Evolutionary conservation across 2,888 invertebrate species (phyloP), one percentile per base, ranked within the genome.

Genomic region (Melanargia galathea): DNA sequence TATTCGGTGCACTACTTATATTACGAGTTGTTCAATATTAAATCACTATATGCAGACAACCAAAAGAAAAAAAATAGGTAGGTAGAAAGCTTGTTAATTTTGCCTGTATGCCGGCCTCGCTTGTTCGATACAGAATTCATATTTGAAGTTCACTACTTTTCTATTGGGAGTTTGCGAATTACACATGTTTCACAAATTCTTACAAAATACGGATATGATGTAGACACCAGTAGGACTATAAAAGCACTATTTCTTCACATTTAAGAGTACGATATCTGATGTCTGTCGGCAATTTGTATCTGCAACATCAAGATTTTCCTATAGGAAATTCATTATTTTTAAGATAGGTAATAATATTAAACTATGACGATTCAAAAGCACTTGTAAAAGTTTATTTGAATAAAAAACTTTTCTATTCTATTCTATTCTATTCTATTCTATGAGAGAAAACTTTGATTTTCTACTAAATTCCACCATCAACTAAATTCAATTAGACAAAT

Each of bases 51-150:
- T 6, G 20, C 20, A n/a, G 20, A 22, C 13, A 35, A 1, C 26
- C 16, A 49, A 16, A 49, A 4, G 35, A 6, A 51, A 26, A 51
- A 51, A 52, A n/a, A n/a, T n/a, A n/a, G n/a, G 33, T 35, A 35
- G 16, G 6, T 20, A 20, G 52, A 35, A 33, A 35, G 52, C 13
- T 10, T 52, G 20, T 33, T 33, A 33, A 11, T 1, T 33, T 20
- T 20, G 33, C 35, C 52, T 52, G 13, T 30, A 52, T 33, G 51
- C 51, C 18, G 20, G 20, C 7, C 13, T 52, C 20, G 52, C 18
- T 52, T 18, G 20, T 52, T 33, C 10, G 11, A 52, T 11, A 52
- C 35, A 52, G 30, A 18, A 24, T 48, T 10, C 24, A 24, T 5
- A 48, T 24, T 13, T 35, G 11, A 8, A 30, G 33, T 20, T 52